Conservation (phyloP, 2,797 vertebrate genomes). For the Tinamus major region DNA sequence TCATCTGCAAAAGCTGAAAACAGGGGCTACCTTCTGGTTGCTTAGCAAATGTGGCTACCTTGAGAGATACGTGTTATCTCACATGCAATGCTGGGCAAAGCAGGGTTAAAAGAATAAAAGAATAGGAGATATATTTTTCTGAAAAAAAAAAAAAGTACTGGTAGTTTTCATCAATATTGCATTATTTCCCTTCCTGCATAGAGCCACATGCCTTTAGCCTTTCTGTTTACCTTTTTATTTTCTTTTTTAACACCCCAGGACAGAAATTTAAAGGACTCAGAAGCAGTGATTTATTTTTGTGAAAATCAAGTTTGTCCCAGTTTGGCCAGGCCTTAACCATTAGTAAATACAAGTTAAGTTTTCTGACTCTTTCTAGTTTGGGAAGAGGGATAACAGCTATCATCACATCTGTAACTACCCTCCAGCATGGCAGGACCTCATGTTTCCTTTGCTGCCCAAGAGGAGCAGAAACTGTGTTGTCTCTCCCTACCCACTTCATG, state of each 20-base stretch:
- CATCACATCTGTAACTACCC: not conserved
- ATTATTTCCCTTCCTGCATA: not conserved
- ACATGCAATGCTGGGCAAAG: not conserved
- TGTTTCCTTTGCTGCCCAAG: not conserved
- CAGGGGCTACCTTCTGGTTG: not conserved
- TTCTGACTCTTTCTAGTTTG: not conserved
- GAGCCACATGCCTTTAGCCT: not conserved
- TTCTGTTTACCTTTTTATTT: not conserved
- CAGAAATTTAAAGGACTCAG: not conserved
- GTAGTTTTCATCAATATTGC: not conserved
- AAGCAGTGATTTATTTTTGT: not conserved
- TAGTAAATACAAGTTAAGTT: not conserved
- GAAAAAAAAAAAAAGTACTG: not conserved
- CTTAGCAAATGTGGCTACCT: not conserved
- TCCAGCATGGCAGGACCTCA: not conserved
- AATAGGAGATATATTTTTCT: not conserved
- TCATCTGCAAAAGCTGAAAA: not conserved
- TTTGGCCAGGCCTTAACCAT: not conserved
- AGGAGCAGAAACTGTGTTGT: not conserved
- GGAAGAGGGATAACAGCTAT: not conserved
- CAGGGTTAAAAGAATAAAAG: not conserved
- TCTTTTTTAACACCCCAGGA: not conserved
- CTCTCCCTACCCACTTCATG: rapidly evolving
- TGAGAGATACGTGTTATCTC: not conserved
- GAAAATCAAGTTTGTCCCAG: not conserved